Base-by-base conservation (phyloP, 2,888 invertebrate genomes). In the Pinctada fucata region DNA sequence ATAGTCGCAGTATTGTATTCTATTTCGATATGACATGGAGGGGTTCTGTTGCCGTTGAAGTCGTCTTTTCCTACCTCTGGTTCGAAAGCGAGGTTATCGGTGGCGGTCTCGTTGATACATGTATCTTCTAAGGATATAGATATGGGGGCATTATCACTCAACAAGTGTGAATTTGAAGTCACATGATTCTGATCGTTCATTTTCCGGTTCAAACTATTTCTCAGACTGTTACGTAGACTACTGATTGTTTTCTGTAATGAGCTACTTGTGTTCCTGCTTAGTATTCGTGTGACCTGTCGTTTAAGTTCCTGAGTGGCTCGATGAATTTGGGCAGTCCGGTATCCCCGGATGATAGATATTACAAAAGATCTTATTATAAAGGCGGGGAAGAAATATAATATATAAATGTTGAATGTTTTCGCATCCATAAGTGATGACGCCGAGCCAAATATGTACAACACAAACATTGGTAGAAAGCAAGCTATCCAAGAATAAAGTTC, bases 291-390 rank as follows among this genome's bases (percentile, higher is more conserved):
- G 13, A 74, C 65, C 31, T 74, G 65, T 67, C 65, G 45, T 48
- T 49, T 64, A 5, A 73, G 45, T 63, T 66, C 63, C 65, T 66
- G 31, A 8, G 66, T 65, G 10, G 66, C 74, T 0, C 16, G 66
- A n/a, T 66, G 66, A 52, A 77, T 77, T 52, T 77, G 76, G n/a
- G 72, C 50, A 0, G 76, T 77, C 16, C 66, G 64, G n/a, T 77
- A 77, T 52, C 76, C 72, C 47, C 72, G 64, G 2, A 77, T 31
- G 47, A 77, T 51, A 0, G 72, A 71, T n/a, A 72, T 45, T 16
- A 85, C n/a, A 52, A 88, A 84, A 10, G 89, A 86, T 49, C 88
- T 86, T 3, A 86, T 13, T 47, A 88, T 75, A 76, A 88, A 87
- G 13, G 87, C 72, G 10, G 87, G 85, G 10, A 88, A 77, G 66